A percentile compares a stretch with the other conserved stretches of the same genome.
Conservation (phyloP, 2,888 invertebrate species). For the Protula sp. region DNA sequence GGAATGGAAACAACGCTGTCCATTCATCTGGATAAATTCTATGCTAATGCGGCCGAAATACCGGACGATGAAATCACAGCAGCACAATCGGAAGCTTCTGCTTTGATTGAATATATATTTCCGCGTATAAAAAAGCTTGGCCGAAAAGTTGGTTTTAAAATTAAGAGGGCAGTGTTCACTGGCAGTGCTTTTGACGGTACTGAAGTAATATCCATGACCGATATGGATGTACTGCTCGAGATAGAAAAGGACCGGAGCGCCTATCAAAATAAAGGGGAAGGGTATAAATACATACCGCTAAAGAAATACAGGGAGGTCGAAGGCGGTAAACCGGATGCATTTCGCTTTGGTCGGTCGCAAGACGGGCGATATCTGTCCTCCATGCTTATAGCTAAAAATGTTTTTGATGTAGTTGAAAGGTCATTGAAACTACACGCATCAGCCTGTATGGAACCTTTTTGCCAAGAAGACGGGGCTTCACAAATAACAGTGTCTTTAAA, state of each 20-base stretch:
- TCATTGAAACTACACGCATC: slow-evolving; percentile 17
- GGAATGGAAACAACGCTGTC: neutral
- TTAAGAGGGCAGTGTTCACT: slow-evolving; percentile 5
- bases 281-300: slow-evolving; percentile 15
- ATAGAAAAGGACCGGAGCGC: slow-evolving; percentile 8
- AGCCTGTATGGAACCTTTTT: slow-evolving; percentile 8
- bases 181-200: slow-evolving; percentile 20
- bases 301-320: slow-evolving; percentile 3
- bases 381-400: slow-evolving; percentile 27
- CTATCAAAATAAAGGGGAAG: slow-evolving; percentile 7
- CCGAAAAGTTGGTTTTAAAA: slow-evolving; percentile 7
- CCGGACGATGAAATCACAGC: slow-evolving; percentile 2
- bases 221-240: slow-evolving; percentile 17
- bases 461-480: slow-evolving; percentile 2
- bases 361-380: slow-evolving; percentile 33
- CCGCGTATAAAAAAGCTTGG: slow-evolving; percentile 12
- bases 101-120: slow-evolving; percentile 9
- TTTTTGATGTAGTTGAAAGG: slow-evolving; percentile 28
- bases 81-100: neutral
- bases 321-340: slow-evolving; percentile 4
- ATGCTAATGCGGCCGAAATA: slow-evolving; percentile 13
- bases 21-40: slow-evolving; percentile 13
- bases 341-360: slow-evolving; percentile 25
- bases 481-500: slow-evolving; percentile 11
- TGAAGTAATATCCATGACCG: slow-evolving; percentile 8